Evolutionary conservation across 2,113 vertebrate genomes (phyloP).

Genomic region (Melanostigma gelatinosum): DNA sequence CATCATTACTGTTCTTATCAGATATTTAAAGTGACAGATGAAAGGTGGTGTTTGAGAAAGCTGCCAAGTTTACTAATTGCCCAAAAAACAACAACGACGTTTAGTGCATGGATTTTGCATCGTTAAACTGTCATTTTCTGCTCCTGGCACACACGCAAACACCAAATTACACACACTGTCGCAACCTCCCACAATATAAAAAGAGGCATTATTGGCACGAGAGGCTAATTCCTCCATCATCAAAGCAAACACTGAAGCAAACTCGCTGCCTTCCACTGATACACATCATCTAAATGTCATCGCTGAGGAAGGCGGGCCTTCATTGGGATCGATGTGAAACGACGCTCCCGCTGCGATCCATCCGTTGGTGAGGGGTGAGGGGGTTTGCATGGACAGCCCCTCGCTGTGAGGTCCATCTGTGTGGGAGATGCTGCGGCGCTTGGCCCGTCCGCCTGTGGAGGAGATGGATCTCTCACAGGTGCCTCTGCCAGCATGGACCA

Average conservation of each 20-base stretch:
- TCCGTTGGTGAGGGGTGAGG: slow-evolving; percentile 54
- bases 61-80: neutral
- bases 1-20: neutral
- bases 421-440: slow-evolving; percentile 56
- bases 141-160: neutral
- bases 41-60: neutral
- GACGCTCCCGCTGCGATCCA: slow-evolving; percentile 62
- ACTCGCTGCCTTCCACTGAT: slow-evolving; percentile 18
- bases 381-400: slow-evolving; percentile 49
- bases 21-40: neutral
- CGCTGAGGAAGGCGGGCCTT: slow-evolving; percentile 42
- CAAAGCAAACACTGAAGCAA: slow-evolving; percentile 52
- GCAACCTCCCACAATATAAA: slow-evolving; percentile 6
- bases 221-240: slow-evolving; percentile 7
- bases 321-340: slow-evolving; percentile 68
- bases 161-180: neutral
- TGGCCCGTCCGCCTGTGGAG: slow-evolving; percentile 63
- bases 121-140: slow-evolving; percentile 20
- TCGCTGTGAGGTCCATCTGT: slow-evolving; percentile 76
- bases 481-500: slow-evolving; percentile 69
- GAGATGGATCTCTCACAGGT: slow-evolving; percentile 71
- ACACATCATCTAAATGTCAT: slow-evolving; percentile 65
- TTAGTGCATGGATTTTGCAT: neutral
- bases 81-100: neutral
- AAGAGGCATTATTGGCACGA: slow-evolving; percentile 6